Conservation (phyloP, 2,113 vertebrate genomes). For the Ursus arctos region DNA sequence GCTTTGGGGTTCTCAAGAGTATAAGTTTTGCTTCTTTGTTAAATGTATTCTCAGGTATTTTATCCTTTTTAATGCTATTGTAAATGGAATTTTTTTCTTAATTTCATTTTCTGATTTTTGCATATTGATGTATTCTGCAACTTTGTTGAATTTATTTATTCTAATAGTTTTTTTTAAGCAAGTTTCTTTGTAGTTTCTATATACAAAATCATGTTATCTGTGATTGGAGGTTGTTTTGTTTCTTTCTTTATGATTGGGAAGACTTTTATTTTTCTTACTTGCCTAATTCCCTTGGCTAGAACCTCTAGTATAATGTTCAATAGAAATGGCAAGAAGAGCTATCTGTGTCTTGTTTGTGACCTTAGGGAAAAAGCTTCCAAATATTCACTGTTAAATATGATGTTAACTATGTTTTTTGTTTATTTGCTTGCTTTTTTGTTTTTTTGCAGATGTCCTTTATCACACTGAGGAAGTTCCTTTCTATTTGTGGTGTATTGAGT, state of each 20-base stretch:
- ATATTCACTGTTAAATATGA: not conserved
- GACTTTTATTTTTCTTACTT: not conserved
- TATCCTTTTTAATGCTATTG: too few relatives aligned
- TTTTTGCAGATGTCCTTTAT: not conserved
- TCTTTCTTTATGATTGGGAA: not conserved
- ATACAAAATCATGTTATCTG: not conserved
- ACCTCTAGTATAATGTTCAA: not conserved
- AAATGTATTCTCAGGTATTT: too few relatives aligned
- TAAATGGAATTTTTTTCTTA: too few relatives aligned
- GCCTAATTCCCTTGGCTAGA: not conserved
- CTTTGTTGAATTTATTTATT: not conserved
- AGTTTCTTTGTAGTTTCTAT: not conserved
- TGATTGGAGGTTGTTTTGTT: not conserved
- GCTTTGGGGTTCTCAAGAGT: too few relatives aligned
- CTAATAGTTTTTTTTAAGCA: not conserved
- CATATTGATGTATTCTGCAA: not conserved
- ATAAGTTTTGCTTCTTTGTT: too few relatives aligned
- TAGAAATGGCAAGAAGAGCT: too few relatives aligned
- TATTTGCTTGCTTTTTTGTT: not conserved
- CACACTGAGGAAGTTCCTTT: not conserved
- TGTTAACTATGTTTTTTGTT: not conserved
- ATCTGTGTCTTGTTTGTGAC: too few relatives aligned
- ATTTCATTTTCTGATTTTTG: too few relatives aligned
- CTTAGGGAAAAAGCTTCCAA: too few relatives aligned
- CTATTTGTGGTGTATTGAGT: not conserved